Percentiles rank a stretch among this genome's conserved stretches.
phyloP scores from a whole-genome alignment of 2,888 invertebrate genomes.

The Leptopilina drosophilae region DNA sequence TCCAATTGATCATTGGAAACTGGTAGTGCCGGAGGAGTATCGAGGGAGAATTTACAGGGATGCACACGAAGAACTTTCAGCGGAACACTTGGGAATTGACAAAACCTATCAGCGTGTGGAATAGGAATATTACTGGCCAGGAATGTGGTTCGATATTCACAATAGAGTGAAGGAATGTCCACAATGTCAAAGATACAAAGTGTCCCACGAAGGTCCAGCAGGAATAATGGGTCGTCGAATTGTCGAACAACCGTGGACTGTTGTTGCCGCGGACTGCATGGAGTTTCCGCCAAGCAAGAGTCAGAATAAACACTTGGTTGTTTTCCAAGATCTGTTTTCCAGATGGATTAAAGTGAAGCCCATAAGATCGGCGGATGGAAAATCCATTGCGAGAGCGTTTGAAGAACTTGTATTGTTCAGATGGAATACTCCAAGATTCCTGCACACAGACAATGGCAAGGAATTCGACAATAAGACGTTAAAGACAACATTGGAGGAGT shows the following conservation, averaged over 20 bases:
- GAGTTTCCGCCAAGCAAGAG: slow-evolving; percentile 18
- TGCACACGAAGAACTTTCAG: neutral
- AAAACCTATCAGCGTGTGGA: neutral
- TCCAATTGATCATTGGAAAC: neutral
- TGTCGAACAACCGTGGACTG: slow-evolving; percentile 17
- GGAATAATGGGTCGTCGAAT: slow-evolving; percentile 16
- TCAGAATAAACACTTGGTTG: neutral
- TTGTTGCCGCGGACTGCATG: slow-evolving; percentile 28
- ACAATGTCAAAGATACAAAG: slow-evolving; percentile 7
- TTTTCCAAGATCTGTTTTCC: slow-evolving; percentile 39
- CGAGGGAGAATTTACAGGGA: neutral
- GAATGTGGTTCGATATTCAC: neutral
- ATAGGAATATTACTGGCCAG: slow-evolving; percentile 31
- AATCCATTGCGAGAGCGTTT: slow-evolving; percentile 14
- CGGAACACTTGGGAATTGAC: neutral
- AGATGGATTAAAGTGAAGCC: slow-evolving; percentile 25
- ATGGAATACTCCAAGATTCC: neutral
- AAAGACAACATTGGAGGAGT: neutral
- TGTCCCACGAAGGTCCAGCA: neutral
- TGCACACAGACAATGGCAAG: neutral
- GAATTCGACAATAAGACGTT: neutral
- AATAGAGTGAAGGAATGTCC: neutral
- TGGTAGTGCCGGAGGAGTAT: neutral
- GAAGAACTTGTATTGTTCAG: slow-evolving; percentile 25
- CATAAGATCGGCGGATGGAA: neutral